Evolutionary conservation across 2,888 invertebrate genomes (phyloP).

Genomic region (Pegoplata infirma): DNA sequence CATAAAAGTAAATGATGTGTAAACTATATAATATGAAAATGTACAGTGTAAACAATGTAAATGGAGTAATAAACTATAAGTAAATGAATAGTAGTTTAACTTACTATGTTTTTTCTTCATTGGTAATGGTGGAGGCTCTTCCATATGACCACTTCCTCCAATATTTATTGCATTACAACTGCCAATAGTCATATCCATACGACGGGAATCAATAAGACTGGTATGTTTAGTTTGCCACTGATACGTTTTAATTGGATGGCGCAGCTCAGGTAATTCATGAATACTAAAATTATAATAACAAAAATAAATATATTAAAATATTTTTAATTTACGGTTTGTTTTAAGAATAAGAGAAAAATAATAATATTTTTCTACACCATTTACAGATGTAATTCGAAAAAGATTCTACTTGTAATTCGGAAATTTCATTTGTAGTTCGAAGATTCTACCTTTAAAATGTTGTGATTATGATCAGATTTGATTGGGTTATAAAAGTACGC

Average conservation of each 20-base stretch:
- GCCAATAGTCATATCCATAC: conserved; percentile 64
- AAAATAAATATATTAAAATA: too few relatives aligned
- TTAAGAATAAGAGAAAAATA: too few relatives aligned
- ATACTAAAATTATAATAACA: conserved; percentile 63
- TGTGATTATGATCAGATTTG: too few relatives aligned
- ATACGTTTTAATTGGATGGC: conserved; percentile 71
- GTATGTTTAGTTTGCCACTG: conserved; percentile 77
- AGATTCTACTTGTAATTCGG: too few relatives aligned
- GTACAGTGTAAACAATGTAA: conserved; percentile 50
- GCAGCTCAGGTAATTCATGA: conserved; percentile 77
- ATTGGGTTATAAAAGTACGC: too few relatives aligned
- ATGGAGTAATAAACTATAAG: conserved; percentile 12
- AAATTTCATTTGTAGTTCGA: too few relatives aligned
- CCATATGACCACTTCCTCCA: conserved; percentile 78
- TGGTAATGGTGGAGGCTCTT: conserved; percentile 92
- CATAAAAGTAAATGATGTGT: not conserved
- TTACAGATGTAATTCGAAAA: too few relatives aligned
- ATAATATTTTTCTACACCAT: too few relatives aligned
- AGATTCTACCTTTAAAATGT: too few relatives aligned
- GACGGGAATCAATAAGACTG: conserved; percentile 75
- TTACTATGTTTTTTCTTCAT: conserved; percentile 97
- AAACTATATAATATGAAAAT: conserved; percentile 33
- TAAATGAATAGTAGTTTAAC: conserved; percentile 77
- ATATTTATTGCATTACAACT: conserved; percentile 66
- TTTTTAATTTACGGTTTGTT: too few relatives aligned